Evolutionary conservation across 2,888 invertebrate genomes (phyloP).

Genomic region (Acanthosepion lycidas): DNA sequence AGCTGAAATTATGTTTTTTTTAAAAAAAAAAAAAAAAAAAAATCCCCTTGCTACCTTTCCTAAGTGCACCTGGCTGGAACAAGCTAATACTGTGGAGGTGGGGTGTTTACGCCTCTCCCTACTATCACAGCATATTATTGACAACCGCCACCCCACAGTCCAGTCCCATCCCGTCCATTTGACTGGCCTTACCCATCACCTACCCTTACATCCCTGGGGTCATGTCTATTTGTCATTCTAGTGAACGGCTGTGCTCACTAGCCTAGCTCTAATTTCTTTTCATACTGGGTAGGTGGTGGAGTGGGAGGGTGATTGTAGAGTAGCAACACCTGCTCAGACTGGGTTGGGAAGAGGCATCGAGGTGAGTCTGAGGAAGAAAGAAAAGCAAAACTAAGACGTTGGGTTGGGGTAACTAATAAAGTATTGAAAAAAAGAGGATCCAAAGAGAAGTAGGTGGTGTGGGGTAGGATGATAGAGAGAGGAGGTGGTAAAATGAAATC

Average conservation of each 20-base stretch:
- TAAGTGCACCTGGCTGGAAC: conserved; percentile 33
- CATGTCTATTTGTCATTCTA: conserved; percentile 46
- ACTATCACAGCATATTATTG: neutral
- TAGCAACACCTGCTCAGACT: conserved; percentile 33
- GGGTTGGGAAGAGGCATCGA: neutral
- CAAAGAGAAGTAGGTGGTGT: neutral
- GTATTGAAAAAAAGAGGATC: neutral
- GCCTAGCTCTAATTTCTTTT: conserved; percentile 41
- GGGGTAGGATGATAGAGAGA: neutral
- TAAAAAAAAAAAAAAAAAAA: neutral
- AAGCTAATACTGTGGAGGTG: neutral
- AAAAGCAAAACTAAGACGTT: neutral
- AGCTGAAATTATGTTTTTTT: neutral
- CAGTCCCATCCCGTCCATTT: neutral
- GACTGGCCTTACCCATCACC: conserved; percentile 10
- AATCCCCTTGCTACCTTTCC: neutral
- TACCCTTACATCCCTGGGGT: neutral
- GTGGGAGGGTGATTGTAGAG: neutral
- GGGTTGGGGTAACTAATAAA: neutral
- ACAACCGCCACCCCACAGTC: neutral
- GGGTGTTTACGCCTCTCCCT: neutral
- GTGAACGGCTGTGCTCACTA: conserved; percentile 46
- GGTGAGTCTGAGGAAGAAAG: neutral
- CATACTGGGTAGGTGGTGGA: neutral
- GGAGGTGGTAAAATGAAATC: conserved; percentile 33